Base-by-base conservation (phyloP, 2,797 vertebrate species). In the Synaphobranchus kaupii region DNA sequence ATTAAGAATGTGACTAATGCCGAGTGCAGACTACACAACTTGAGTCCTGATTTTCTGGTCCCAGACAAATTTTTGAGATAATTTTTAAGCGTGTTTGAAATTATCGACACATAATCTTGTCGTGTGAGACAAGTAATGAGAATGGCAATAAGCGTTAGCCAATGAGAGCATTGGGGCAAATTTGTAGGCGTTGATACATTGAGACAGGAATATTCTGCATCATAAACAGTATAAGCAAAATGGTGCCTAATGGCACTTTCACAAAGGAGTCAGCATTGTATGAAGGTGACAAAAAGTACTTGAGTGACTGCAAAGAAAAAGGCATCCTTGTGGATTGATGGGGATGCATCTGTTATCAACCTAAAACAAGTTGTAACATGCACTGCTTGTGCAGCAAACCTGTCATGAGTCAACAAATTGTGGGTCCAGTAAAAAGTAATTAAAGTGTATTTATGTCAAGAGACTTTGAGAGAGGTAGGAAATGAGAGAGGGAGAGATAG, bases 401-500 rank as follows among this genome's bases (percentile, higher is more conserved):
- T 92, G 92, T 93, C 93, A 90, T 92, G 91, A 94, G 28, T 91
- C 93, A 89, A 76, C 87, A 25, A 88, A 90, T 90, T 93, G 94
- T 93, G 95, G 94, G 44, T 80, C 5, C 9, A 80, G 76, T 80
- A 96, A 93, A 92, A 86, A 93, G 97, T 96, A 98, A 97, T 98
- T 96, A 97, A 97, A 97, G 95, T 95, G 94, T 96, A 96, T 97
- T 97, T 96, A 96, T 97, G 96, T 98, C 96, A 95, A 96, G 95
- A 97, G 96, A 96, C 95, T 95, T 95, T 96, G 90, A 85, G 87
- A 91, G 88, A 89, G 88, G 91, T 94, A 95, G 50, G 8, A 7
- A 87, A 86, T 17, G 89, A 84, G 89, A 86, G 90, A 83, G 88
- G 91, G 88, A 89, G 88, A 92, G 94, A 94, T 90, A 91, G 89